phyloP scores from a whole-genome alignment of 2,113 vertebrate species.

The Gnathonemus longibarbis region DNA sequence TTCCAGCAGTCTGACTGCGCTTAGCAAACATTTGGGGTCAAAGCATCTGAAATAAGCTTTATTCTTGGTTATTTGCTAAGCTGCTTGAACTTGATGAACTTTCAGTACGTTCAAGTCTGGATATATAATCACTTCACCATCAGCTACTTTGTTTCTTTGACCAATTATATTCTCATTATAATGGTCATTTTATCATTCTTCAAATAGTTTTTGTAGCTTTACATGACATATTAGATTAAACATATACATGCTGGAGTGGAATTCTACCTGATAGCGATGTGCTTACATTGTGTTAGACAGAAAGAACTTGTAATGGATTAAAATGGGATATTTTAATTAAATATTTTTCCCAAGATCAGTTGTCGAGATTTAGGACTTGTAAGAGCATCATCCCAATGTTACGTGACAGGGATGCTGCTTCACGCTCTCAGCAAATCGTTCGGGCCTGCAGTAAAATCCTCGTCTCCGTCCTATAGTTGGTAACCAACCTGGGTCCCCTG shows the following conservation, averaged over 20 bases:
- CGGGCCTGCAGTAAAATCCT: background rate
- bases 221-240: background rate
- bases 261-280: background rate
- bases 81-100: background rate
- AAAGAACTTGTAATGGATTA: background rate
- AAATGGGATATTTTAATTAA: background rate
- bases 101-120: no score
- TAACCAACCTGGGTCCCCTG: slow-evolving; percentile 75
- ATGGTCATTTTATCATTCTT: background rate
- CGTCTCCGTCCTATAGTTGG: slow-evolving; percentile 55
- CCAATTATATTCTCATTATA: background rate
- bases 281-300: background rate
- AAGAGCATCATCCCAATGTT: background rate
- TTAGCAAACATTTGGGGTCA: background rate
- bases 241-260: background rate
- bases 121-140: background rate
- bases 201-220: background rate
- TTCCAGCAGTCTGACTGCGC: background rate
- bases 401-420: background rate
- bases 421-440: background rate
- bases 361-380: background rate
- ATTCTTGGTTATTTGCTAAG: background rate
- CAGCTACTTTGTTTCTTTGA: background rate
- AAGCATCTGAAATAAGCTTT: background rate
- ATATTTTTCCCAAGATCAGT: background rate